Evolutionary conservation across 2,888 invertebrate genomes (phyloP).

Genomic region (Pachymerium ferrugineum): DNA sequence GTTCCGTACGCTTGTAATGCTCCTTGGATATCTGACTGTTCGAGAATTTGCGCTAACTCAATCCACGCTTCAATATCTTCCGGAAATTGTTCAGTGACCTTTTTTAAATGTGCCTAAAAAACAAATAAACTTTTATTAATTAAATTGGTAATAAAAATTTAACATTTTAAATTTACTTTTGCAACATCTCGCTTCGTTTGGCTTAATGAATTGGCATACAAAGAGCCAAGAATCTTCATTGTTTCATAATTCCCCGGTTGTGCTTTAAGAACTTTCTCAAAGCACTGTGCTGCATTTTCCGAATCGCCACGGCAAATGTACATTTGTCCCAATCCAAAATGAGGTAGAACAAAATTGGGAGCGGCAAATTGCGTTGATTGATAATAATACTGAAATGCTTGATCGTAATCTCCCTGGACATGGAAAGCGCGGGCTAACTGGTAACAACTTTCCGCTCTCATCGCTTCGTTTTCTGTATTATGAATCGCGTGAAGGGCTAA

Average conservation of each 20-base stretch:
- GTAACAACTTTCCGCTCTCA: slow-evolving; percentile 98
- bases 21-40: slow-evolving; percentile 79
- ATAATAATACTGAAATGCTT: slow-evolving; percentile 98
- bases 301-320: slow-evolving; percentile 94
- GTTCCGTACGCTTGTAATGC: slow-evolving; percentile 89
- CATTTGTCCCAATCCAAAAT: slow-evolving; percentile 98
- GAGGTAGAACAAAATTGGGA: slow-evolving; percentile 88
- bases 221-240: slow-evolving; percentile 96
- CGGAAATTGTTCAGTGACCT: slow-evolving; percentile 88
- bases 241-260: slow-evolving; percentile 98
- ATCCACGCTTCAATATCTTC: slow-evolving; percentile 99
- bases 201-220: slow-evolving; percentile 77
- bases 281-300: slow-evolving; percentile 88
- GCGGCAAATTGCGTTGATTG: slow-evolving; percentile 98
- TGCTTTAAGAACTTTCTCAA: slow-evolving; percentile 95
- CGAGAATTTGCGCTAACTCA: slow-evolving; percentile 94
- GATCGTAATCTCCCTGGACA: slow-evolving; percentile 89
- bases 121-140: slow-evolving; percentile 7
- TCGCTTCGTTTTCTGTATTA: slow-evolving; percentile 97
- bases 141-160: not conserved
- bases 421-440: slow-evolving; percentile 95
- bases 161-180: slow-evolving; percentile 46
- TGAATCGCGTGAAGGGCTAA: slow-evolving; percentile 95
- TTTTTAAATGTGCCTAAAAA: slow-evolving; percentile 74
- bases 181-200: slow-evolving; percentile 90